phyloP scores from a whole-genome alignment of 2,888 invertebrate genomes.

The Lepidocyrtoides sp. region DNA sequence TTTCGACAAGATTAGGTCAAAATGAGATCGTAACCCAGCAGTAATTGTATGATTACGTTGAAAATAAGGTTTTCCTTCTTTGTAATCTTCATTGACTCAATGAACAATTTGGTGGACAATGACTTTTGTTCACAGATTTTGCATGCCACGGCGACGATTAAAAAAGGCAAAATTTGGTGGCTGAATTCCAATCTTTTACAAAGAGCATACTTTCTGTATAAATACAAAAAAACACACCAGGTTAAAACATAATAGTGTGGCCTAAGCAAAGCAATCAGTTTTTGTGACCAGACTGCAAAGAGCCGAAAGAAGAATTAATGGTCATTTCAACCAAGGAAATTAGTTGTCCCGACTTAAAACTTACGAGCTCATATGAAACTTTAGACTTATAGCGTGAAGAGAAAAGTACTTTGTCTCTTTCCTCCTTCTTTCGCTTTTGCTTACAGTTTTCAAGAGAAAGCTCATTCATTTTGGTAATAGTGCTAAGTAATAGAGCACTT shows the following conservation, averaged over 20 bases:
- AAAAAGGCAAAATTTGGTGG: background rate
- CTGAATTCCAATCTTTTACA: slow-evolving; percentile 24
- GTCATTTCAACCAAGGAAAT: slow-evolving; percentile 73
- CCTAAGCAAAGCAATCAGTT: slow-evolving; percentile 46
- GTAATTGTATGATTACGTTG: slow-evolving; percentile 27
- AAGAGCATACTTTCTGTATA: background rate
- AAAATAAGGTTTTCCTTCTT: background rate
- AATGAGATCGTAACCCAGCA: slow-evolving; percentile 19
- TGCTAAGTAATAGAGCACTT: background rate
- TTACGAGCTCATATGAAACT: background rate
- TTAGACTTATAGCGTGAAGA: background rate
- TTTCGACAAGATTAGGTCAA: slow-evolving; percentile 61
- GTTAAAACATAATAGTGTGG: background rate
- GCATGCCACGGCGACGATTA: slow-evolving; percentile 5
- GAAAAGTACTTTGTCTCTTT: slow-evolving; percentile 65
- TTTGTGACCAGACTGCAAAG: slow-evolving; percentile 14
- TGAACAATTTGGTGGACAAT: background rate
- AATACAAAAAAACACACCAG: background rate
- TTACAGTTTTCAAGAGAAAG: slow-evolving; percentile 30
- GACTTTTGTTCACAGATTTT: background rate
- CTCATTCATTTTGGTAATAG: background rate
- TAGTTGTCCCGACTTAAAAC: slow-evolving; percentile 74
- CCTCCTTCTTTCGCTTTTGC: slow-evolving; percentile 2
- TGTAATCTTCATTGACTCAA: background rate
- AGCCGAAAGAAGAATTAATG: slow-evolving; percentile 74